Percentiles rank a stretch among this genome's conserved stretches.
Evolutionary conservation across 2,888 invertebrate species (phyloP).

Genomic region (Drosophila melanocephala): DNA sequence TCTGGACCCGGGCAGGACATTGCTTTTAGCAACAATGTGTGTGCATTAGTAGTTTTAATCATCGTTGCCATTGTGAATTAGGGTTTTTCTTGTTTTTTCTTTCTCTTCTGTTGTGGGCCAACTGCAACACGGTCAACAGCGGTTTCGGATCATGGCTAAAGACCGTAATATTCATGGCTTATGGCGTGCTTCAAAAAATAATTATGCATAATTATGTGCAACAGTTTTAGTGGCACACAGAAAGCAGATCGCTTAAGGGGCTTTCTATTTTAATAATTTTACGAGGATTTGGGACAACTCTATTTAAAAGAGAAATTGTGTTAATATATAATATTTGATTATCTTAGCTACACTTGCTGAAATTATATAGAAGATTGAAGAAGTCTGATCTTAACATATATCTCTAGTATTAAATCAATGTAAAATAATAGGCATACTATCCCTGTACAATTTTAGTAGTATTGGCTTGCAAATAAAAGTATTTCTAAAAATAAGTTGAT

Average conservation of each 20-base stretch:
- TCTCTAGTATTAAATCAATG: not conserved
- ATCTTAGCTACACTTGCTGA: not conserved
- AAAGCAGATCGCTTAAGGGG: not conserved
- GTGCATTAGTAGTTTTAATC: conserved; percentile 66
- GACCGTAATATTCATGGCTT: conserved; percentile 51
- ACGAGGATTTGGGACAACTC: not conserved
- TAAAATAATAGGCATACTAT: not conserved
- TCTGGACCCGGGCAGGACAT: not conserved
- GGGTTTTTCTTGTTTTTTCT: not conserved
- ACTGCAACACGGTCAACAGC: conserved; percentile 30
- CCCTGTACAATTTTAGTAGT: not conserved
- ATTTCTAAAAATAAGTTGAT: not conserved
- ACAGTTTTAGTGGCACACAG: conserved; percentile 20
- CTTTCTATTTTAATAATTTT: conserved; percentile 3
- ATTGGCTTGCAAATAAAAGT: not conserved
- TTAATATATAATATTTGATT: conserved; percentile 2
- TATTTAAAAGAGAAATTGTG: not conserved
- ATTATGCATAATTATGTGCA: conserved; percentile 48
- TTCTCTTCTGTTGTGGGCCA: not conserved
- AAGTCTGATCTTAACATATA: not conserved
- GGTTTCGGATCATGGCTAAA: conserved; percentile 38
- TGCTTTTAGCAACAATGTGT: conserved; percentile 39
- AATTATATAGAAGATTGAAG: not conserved
- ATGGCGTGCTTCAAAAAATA: conserved; percentile 43
- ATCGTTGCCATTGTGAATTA: conserved; percentile 38